These are phyloP conservation scores for Petrolisthes cinctipes DNA, from an alignment of 2,888 invertebrate genomes.

Conservation along the genomic window DNA sequence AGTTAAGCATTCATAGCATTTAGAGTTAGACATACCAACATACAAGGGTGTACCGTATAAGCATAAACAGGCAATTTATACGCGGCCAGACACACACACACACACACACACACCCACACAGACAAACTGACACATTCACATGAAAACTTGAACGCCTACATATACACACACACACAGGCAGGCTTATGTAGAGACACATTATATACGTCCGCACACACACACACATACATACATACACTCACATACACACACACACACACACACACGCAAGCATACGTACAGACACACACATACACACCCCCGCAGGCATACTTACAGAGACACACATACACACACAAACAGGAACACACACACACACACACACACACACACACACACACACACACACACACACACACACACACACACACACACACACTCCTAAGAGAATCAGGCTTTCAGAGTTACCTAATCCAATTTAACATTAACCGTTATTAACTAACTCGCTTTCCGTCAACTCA, in stretches of 20 bases:
- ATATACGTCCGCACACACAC: background rate
- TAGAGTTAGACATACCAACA: too few relatives aligned
- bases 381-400: constrained; percentile 14
- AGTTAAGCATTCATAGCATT: too few relatives aligned
- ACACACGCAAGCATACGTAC: background rate
- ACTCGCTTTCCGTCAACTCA: constrained; percentile 33
- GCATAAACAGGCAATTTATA: too few relatives aligned
- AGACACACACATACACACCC: too few relatives aligned
- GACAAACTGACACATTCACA: background rate
- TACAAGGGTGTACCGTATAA: too few relatives aligned
- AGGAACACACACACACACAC: too few relatives aligned
- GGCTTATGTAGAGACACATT: too few relatives aligned
- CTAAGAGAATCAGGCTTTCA: constrained; percentile 32
- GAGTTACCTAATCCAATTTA: constrained; percentile 36
- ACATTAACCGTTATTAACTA: constrained; percentile 37
- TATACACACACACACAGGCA: background rate
- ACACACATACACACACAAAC: background rate
- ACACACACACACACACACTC: background rate
- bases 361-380: background rate
- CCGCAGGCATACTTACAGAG: too few relatives aligned
- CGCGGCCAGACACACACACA: too few relatives aligned
- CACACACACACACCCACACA: too few relatives aligned
- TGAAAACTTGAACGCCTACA: background rate
- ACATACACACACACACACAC: background rate
- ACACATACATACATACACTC: background rate